Evolutionary conservation across 2,888 invertebrate genomes (phyloP).

Genomic region (Sphaeridia pumilis): DNA sequence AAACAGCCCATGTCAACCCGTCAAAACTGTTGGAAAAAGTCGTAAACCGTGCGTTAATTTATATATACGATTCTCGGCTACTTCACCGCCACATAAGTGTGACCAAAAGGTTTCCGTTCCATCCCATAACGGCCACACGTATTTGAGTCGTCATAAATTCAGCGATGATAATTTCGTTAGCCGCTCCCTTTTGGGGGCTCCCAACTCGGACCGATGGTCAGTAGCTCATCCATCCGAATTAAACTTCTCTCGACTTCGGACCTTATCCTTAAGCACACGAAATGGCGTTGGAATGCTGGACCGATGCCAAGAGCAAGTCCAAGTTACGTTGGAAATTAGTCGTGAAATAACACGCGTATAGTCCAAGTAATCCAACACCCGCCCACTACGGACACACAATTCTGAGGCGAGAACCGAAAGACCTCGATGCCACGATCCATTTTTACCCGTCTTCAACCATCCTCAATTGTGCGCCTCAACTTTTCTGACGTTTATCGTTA

Average conservation of each 20-base stretch:
- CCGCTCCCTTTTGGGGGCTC: neutral
- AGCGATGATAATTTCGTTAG: neutral
- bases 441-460: slow-evolving; percentile 10
- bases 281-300: no score
- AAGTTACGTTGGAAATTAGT: neutral
- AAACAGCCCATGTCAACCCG: no score
- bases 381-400: no score
- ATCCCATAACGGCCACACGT: neutral
- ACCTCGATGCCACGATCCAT: slow-evolving; percentile 11
- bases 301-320: no score
- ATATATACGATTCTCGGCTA: no score
- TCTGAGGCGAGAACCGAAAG: no score
- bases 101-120: neutral
- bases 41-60: no score
- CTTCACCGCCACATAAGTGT: neutral
- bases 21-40: no score
- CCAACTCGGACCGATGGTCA: neutral
- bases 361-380: no score
- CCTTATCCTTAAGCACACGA: neutral
- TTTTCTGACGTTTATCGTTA: slow-evolving; percentile 13
- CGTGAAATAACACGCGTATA: neutral
- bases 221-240: neutral
- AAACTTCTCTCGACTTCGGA: neutral
- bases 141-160: neutral
- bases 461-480: slow-evolving; percentile 15